Base-by-base conservation (phyloP, 2,888 invertebrate genomes). In the Drosophila stalkeri region DNA sequence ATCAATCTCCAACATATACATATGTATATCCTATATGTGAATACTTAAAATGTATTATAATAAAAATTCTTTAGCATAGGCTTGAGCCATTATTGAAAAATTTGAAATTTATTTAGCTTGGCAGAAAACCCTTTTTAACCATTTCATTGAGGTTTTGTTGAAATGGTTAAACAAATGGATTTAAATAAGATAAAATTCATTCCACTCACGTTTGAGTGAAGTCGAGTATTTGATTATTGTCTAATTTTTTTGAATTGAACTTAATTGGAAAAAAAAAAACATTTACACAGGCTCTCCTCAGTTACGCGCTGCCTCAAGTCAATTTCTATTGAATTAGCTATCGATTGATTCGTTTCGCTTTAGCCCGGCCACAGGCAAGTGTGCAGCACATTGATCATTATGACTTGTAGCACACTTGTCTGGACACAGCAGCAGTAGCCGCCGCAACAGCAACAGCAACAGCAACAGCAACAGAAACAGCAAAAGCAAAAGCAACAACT, bases 281-380 rank as follows among this genome's bases (percentile, higher is more conserved):
- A 31, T 27, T 46, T 31, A n/a, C 23, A 6, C 31, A 31, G 14
- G 33, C 12, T 14, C 12, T 14, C 14, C 31, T 37, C 16, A 23
- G n/a, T 37, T 69, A 12, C 2, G 14, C 18, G 43, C n/a, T 33
- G 31, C 23, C 14, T 3, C 23, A 44, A 61, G 51, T 52, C 44
- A 39, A 46, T 60, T 63, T 60, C 51, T 47, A 76, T 71, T 57
- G 61, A 80, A 75, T 75, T 70, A 69, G 64, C 57, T 47, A 59
- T 81, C 64, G 54, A 78, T 74, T 64, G 64, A 54, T 63, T 67
- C 61, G 39, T 41, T 62, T 64, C 31, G 23, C 31, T 33, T 59
- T 39, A 16, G 52, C 52, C 9, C 16, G 11, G 20, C 20, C 52
- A 37, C 60, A 49, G 12, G 37, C 54, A 54, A 55, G n/a, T 41